Conservation (phyloP, 2,797 vertebrate genomes). For the Phataginus tetradactyla region DNA sequence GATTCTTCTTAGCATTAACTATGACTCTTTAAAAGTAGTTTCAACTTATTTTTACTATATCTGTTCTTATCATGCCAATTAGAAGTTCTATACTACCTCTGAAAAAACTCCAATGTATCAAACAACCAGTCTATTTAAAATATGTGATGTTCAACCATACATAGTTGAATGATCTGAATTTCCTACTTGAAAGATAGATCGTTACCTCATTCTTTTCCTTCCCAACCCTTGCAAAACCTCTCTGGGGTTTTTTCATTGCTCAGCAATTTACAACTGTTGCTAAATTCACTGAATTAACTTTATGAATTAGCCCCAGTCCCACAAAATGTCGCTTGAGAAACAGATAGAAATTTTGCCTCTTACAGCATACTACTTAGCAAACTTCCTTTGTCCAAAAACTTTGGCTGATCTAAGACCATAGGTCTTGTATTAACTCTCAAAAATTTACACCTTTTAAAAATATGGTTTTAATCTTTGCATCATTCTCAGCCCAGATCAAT, state of each 20-base stretch:
- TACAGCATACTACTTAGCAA: conserved; percentile 67
- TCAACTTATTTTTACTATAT: conserved; percentile 81
- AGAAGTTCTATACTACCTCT: conserved; percentile 82
- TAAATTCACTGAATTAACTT: conserved; percentile 77
- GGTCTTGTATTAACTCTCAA: conserved; percentile 68
- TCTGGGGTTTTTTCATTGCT: conserved; percentile 43
- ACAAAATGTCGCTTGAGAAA: conserved; percentile 57
- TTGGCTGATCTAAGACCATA: conserved; percentile 64
- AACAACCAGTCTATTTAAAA: conserved; percentile 82
- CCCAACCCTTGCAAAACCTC: conserved; percentile 56
- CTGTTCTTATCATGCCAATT: conserved; percentile 83
- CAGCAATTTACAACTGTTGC: conserved; percentile 70
- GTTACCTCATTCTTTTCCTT: conserved; percentile 63
- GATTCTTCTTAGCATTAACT: conserved; percentile 86
- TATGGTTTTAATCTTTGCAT: conserved; percentile 88
- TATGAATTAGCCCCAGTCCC: conserved; percentile 53
- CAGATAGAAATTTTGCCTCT: conserved; percentile 57
- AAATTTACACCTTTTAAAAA: conserved; percentile 86
- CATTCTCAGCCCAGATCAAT: conserved; percentile 87
- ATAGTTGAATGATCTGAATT: conserved; percentile 77
- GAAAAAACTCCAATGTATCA: conserved; percentile 81
- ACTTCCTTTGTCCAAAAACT: conserved; percentile 77
- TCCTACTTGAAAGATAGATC: conserved; percentile 73
- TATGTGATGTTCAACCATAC: conserved; percentile 81
- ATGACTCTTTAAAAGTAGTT: conserved; percentile 83